phyloP scores from a whole-genome alignment of 1,140 invertebrate genomes.

The Heterodera carotae region DNA sequence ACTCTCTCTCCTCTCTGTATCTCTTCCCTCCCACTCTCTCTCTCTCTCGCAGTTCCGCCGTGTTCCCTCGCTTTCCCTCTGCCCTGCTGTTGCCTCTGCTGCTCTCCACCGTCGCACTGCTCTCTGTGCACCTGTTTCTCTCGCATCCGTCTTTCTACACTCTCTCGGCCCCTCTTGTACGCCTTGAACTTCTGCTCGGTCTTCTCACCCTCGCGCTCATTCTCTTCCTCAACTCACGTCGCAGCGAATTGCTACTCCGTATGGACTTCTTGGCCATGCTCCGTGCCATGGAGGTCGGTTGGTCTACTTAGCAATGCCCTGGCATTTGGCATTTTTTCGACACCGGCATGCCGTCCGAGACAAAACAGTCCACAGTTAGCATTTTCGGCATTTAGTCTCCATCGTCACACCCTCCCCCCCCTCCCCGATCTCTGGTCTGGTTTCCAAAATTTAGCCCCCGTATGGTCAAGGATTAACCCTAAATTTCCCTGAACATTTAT shows the following conservation, averaged over 20 bases:
- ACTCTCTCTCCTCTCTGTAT: not conserved
- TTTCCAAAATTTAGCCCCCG: too few relatives aligned
- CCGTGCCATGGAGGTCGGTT: slow-evolving; percentile 35
- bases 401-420: too few relatives aligned
- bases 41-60: slow-evolving; percentile 53
- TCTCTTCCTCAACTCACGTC: slow-evolving; percentile 53
- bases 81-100: slow-evolving; percentile 45
- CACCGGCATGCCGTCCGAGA: too few relatives aligned
- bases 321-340: too few relatives aligned
- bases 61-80: slow-evolving; percentile 59
- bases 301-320: too few relatives aligned
- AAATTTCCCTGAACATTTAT: too few relatives aligned
- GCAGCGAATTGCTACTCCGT: slow-evolving; percentile 57
- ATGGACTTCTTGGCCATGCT: slow-evolving; percentile 60
- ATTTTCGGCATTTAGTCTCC: too few relatives aligned
- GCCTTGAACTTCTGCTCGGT: slow-evolving; percentile 55
- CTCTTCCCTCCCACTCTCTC: slow-evolving; percentile 47
- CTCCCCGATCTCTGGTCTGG: too few relatives aligned
- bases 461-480: too few relatives aligned
- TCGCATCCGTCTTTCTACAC: slow-evolving; percentile 55
- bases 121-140: slow-evolving; percentile 57
- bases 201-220: slow-evolving; percentile 45
- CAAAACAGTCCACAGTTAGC: too few relatives aligned
- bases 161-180: slow-evolving; percentile 43
- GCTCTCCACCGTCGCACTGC: slow-evolving; percentile 48